Percentiles rank a stretch among this genome's conserved stretches.
Evolutionary conservation across 2,113 vertebrate genomes (phyloP).

Genomic region (Verasper variegatus): DNA sequence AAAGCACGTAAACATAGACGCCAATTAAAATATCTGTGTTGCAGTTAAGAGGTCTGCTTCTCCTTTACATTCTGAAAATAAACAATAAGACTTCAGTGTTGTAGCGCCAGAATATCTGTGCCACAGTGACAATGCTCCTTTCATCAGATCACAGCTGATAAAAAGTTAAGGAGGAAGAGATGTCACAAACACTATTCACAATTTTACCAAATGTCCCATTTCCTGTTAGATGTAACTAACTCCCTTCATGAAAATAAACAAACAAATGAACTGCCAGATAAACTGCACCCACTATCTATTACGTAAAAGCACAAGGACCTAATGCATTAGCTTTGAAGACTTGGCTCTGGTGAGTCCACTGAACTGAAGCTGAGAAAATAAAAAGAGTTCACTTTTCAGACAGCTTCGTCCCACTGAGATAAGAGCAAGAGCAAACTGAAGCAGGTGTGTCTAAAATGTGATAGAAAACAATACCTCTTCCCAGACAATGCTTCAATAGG

Average conservation of each 20-base stretch:
- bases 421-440: background rate
- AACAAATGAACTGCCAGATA: background rate
- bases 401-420: background rate
- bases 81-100: background rate
- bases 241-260: background rate
- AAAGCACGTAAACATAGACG: background rate
- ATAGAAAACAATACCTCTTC: background rate
- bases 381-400: background rate
- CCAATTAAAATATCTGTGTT: background rate
- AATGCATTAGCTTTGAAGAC: background rate
- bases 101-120: background rate
- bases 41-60: background rate
- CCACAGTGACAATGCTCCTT: background rate
- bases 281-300: background rate
- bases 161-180: background rate
- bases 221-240: constrained; percentile 6
- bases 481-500: background rate
- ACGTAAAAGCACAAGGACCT: background rate
- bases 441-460: background rate
- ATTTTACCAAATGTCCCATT: constrained; percentile 40
- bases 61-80: background rate
- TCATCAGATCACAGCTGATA: constrained; percentile 6
- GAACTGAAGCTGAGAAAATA: background rate
- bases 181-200: background rate
- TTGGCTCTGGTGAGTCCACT: background rate